Evolutionary conservation across 2,113 vertebrate species (phyloP).

Genomic region (Clupea harengus): DNA sequence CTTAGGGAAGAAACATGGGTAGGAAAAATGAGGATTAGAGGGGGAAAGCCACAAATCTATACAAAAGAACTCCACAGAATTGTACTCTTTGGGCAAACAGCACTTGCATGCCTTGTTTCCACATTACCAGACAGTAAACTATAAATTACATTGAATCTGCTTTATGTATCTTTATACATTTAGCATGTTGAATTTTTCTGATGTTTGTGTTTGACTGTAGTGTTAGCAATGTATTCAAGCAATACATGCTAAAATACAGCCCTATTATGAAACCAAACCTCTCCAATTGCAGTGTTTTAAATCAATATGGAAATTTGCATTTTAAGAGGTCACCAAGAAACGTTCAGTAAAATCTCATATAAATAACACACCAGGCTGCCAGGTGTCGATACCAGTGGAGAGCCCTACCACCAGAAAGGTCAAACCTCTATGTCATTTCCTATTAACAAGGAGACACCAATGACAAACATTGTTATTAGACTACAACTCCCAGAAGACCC

Average conservation of each 20-base stretch:
- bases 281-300: neutral
- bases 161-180: neutral
- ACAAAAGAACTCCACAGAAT: neutral
- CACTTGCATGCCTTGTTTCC: neutral
- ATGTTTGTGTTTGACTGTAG: no score
- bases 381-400: neutral
- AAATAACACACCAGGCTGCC: neutral
- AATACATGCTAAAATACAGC: neutral
- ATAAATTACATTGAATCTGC: neutral
- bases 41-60: neutral
- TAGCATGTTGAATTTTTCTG: neutral
- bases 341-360: neutral
- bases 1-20: neutral
- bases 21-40: neutral
- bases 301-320: neutral
- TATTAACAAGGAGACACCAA: neutral
- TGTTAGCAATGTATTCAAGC: neutral
- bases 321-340: neutral
- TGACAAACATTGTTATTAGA: neutral
- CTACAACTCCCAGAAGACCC: constrained; percentile 10
- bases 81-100: neutral
- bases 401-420: neutral
- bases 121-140: neutral
- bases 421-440: neutral
- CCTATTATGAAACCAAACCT: neutral